Base-by-base conservation (phyloP, 2,113 vertebrate genomes). In the Dipodomys ordii region DNA sequence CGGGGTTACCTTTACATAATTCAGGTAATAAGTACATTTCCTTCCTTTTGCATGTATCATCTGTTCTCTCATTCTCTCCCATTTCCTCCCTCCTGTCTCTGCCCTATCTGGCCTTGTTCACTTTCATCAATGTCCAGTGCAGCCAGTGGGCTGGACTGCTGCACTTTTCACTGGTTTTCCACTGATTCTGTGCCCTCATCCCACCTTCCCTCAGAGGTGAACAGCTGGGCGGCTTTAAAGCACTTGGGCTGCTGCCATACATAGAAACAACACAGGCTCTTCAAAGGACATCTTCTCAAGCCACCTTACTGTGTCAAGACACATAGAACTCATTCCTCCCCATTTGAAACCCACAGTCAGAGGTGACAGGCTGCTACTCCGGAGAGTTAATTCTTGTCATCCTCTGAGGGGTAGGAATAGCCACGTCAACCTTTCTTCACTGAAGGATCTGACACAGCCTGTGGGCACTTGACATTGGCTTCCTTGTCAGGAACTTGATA, bases 311-410 rank as follows among this genome's bases (percentile, higher is more conserved):
- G 93, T 96, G 94, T 96, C 92, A 23, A 86, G 77, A 96, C 94
- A 92, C 95, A 95, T 92, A 97, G 94, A 96, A 95, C 89, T 89
- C 87, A 89, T 85, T 95, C 90, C 92, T 93, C 91, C 96, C 87
- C 82, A 15, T 95, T 46, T 95, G 97, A 96, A 96, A 96, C 96
- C 96, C 97, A 96, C 9, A 49, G 96, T 97, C 93, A 92, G 87
- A 95, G 78, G 94, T 93, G 67, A 95, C 95, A 80, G 88, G 93
- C 76, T 57, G 73, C 77, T n/a, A 69, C 64, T 67, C 22, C 3
- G 60, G 60, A 16, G 60, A 22, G 60, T 98, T 98, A 99, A 98
- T 99, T 99, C 97, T 99, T 99, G 72, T 99, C 80, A 99, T 99
- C n/a, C 69, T 72, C 25, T 6, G 49, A 72, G 83, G 65, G 46